phyloP scores from a whole-genome alignment of 2,888 invertebrate species.

The Plagodis dolabraria region DNA sequence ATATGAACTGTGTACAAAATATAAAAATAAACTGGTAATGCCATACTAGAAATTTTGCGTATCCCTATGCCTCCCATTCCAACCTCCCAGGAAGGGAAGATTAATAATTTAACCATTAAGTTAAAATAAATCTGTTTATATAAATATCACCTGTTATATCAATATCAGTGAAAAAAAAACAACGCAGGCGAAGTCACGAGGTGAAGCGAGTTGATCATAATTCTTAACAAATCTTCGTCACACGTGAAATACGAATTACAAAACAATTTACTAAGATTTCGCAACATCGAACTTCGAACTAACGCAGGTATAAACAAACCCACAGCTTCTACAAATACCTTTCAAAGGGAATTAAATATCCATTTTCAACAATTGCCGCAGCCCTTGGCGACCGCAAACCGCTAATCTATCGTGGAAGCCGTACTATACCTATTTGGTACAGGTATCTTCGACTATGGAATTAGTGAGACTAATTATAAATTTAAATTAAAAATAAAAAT shows the following conservation, averaged over 20 bases:
- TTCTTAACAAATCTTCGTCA: background rate
- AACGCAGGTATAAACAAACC: constrained; percentile 13
- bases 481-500: too few species aligned
- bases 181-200: too few species aligned
- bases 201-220: background rate
- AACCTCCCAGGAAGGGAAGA: too few species aligned
- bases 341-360: constrained; percentile 21
- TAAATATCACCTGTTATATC: too few species aligned
- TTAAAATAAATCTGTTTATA: too few species aligned
- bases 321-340: constrained; percentile 13
- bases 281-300: background rate
- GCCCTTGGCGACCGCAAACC: constrained; percentile 24
- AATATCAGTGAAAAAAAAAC: too few species aligned
- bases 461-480: constrained; percentile 2
- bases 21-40: too few species aligned
- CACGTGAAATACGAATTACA: background rate
- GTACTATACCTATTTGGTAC: constrained; percentile 14
- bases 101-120: too few species aligned
- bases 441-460: constrained; percentile 5
- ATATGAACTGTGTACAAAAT: too few species aligned
- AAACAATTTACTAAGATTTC: constrained; percentile 2
- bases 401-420: constrained; percentile 30
- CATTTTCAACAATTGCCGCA: constrained; percentile 25
- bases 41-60: too few species aligned
- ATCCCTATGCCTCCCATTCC: too few species aligned